Percentiles rank a stretch among this genome's conserved stretches.
These are phyloP conservation scores for Agonopterix arenella DNA, from an alignment of 2,888 invertebrate genomes.

Conservation along the genomic window DNA sequence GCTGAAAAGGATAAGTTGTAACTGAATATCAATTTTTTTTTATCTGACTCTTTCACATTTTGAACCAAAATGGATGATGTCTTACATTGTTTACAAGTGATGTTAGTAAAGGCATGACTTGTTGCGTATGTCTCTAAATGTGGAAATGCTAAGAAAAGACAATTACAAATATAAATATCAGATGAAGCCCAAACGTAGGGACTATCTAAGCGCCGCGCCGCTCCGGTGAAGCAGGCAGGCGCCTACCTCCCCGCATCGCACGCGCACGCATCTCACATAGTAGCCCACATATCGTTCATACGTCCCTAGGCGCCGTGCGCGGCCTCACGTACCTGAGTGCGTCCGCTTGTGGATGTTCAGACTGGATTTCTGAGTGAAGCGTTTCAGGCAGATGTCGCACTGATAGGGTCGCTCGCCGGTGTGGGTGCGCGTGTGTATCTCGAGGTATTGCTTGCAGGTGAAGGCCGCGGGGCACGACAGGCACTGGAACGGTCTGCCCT, in stretches of 20 bases:
- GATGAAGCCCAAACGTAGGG: background rate
- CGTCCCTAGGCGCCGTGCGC: constrained; percentile 25
- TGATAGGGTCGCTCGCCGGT: constrained; percentile 78
- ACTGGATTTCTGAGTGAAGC: constrained; percentile 89
- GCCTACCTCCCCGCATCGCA: constrained; percentile 13
- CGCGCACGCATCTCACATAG: constrained; percentile 20
- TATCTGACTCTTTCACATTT: too few species aligned
- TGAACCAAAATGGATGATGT: too few species aligned
- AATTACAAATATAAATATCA: background rate
- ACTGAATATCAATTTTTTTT: too few species aligned
- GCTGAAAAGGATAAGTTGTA: too few species aligned
- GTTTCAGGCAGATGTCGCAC: constrained; percentile 86
- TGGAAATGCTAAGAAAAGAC: too few species aligned
- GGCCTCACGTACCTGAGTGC: constrained; percentile 77
- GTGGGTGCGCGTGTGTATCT: constrained; percentile 80
- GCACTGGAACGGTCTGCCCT: constrained; percentile 78
- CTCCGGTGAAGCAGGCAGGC: constrained; percentile 4
- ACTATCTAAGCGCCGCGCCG: constrained; percentile 1
- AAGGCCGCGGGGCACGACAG: constrained; percentile 78
- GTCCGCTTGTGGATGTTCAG: constrained; percentile 89
- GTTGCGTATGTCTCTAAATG: too few species aligned
- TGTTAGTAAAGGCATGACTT: too few species aligned
- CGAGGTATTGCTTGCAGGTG: constrained; percentile 78
- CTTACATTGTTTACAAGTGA: too few species aligned
- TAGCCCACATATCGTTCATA: constrained; percentile 43